phyloP scores from a whole-genome alignment of 2,888 invertebrate species.

The Mesorhabditis sp. region DNA sequence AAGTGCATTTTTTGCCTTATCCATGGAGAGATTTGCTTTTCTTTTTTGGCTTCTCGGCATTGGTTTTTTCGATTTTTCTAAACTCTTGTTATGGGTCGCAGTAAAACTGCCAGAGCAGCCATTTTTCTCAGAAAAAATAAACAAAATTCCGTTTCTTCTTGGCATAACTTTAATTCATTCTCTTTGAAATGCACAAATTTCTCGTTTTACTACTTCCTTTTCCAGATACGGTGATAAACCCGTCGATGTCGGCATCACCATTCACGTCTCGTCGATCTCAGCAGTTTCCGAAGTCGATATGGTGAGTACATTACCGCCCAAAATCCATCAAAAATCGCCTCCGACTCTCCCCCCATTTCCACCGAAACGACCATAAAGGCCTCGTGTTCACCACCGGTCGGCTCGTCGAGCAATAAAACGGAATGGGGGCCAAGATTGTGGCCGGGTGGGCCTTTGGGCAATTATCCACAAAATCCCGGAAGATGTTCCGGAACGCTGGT shows the following conservation, averaged over 20 bases:
- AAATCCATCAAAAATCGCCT: too few relatives aligned
- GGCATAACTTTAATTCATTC: neutral
- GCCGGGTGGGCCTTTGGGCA: too few relatives aligned
- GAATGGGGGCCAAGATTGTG: too few relatives aligned
- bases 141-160: neutral
- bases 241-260: constrained; percentile 94
- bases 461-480: too few relatives aligned
- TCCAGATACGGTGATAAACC: constrained; percentile 77
- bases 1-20: constrained; percentile 56
- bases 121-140: neutral
- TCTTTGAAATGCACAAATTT: neutral
- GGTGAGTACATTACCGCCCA: constrained; percentile 67
- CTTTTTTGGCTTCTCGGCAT: constrained; percentile 5
- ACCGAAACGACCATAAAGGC: too few relatives aligned
- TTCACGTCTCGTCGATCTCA: constrained; percentile 96
- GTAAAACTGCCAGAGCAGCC: too few relatives aligned
- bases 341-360: too few relatives aligned
- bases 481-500: too few relatives aligned
- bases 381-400: too few relatives aligned
- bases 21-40: neutral
- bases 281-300: constrained; percentile 96
- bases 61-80: neutral
- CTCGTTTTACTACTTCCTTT: constrained; percentile 46
- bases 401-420: too few relatives aligned
- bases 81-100: too few relatives aligned